These are phyloP conservation scores for Podocnemis expansa DNA, from an alignment of 2,113 vertebrate genomes.

Conservation along the genomic window DNA sequence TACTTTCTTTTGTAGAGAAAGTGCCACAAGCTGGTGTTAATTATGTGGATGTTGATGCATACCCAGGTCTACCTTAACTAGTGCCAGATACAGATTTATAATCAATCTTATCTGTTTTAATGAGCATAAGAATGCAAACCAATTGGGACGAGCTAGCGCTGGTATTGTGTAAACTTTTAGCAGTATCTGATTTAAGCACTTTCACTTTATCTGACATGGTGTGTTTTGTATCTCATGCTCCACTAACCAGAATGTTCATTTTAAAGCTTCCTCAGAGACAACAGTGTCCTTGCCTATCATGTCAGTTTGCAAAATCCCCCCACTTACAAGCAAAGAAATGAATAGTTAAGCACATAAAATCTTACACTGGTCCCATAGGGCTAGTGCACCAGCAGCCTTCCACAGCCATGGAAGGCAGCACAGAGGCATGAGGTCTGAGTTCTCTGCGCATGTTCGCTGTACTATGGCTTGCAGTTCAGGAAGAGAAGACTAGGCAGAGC, in stretches of 20 bases:
- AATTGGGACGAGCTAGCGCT: neutral
- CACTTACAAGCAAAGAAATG: neutral
- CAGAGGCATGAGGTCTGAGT: neutral
- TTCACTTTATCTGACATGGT: neutral
- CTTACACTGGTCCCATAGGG: neutral
- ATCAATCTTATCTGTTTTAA: neutral
- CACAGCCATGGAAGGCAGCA: neutral
- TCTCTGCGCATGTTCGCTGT: neutral
- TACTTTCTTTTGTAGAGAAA: constrained; percentile 26
- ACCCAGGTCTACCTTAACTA: neutral
- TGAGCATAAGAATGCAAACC: neutral
- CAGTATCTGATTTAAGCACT: neutral
- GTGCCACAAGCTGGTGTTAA: neutral
- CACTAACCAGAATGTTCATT: neutral
- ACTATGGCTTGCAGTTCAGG: neutral
- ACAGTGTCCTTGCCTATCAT: neutral
- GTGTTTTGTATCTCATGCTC: neutral
- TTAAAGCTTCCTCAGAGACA: neutral
- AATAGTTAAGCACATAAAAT: neutral
- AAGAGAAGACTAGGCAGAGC: neutral
- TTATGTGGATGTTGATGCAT: neutral
- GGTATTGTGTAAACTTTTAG: neutral
- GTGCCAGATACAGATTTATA: constrained; percentile 1
- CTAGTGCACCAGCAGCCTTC: neutral
- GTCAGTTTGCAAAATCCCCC: neutral